phyloP scores from a whole-genome alignment of 1,140 invertebrate genomes.

The Pseudobourletiella spinata region DNA sequence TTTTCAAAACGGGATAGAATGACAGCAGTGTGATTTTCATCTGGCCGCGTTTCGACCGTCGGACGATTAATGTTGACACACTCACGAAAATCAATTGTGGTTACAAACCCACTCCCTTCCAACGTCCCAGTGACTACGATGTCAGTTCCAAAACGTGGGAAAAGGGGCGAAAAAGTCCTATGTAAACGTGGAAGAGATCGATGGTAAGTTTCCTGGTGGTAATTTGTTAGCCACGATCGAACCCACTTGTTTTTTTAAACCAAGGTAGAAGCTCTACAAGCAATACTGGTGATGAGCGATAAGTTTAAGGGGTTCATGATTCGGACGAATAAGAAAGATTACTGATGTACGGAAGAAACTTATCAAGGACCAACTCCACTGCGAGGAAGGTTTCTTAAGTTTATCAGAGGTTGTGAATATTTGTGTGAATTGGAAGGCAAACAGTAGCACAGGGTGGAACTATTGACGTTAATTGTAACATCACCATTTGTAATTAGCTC shows the following conservation, averaged over 20 bases:
- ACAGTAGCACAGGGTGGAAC: no score
- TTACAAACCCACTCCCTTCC: conserved; percentile 42
- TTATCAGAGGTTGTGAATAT: conserved; percentile 42
- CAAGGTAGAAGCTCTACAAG: conserved; percentile 34
- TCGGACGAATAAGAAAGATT: conserved; percentile 35
- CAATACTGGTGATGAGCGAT: conserved; percentile 26
- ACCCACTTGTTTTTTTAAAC: conserved; percentile 41
- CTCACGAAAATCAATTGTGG: conserved; percentile 41
- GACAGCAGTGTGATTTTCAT: conserved; percentile 41
- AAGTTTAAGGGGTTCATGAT: conserved; percentile 41
- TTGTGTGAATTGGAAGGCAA: conserved; percentile 41
- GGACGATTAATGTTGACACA: conserved; percentile 37
- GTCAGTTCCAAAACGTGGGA: conserved; percentile 39
- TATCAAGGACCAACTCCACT: conserved; percentile 42
- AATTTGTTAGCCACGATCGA: conserved; percentile 34
- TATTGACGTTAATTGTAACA: no score
- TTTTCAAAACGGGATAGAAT: conserved; percentile 41
- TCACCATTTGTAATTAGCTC: no score
- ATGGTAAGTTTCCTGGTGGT: neutral
- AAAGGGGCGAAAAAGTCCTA: conserved; percentile 42
- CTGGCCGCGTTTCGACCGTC: conserved; percentile 42
- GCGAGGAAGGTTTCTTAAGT: conserved; percentile 42
- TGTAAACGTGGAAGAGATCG: conserved; percentile 7
- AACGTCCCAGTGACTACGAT: conserved; percentile 45
- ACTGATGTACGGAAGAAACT: conserved; percentile 39